Percentiles rank a stretch among this genome's conserved stretches.
phyloP scores from a whole-genome alignment of 2,888 invertebrate species.

The Drosophila robusta region DNA sequence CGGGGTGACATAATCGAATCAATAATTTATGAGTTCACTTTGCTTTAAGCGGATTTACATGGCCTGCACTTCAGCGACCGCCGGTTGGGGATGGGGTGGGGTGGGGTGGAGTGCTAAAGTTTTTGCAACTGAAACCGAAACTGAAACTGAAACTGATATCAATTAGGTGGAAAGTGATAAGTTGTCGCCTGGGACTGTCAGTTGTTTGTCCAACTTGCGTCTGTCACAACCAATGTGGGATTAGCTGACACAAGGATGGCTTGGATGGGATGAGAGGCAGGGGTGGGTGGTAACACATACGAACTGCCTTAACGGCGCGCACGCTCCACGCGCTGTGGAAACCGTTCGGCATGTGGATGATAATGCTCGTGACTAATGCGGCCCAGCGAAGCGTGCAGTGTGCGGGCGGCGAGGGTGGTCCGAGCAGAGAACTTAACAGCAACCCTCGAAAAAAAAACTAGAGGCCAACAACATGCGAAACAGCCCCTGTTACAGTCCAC shows the following conservation, averaged over 20 bases:
- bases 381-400: slow-evolving; percentile 51
- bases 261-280: background rate
- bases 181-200: slow-evolving; percentile 58
- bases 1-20: slow-evolving; percentile 79
- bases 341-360: slow-evolving; percentile 66
- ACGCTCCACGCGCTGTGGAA: slow-evolving; percentile 63
- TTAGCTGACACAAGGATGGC: background rate
- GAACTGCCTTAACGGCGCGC: slow-evolving; percentile 50
- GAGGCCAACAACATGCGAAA: background rate
- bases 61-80: slow-evolving; percentile 65
- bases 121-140: slow-evolving; percentile 48
- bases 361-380: slow-evolving; percentile 58
- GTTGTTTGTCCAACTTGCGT: slow-evolving; percentile 69
- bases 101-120: too few species aligned
- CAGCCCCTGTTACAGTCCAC: slow-evolving; percentile 24
- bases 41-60: slow-evolving; percentile 75
- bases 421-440: slow-evolving; percentile 40
- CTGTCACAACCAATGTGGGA: slow-evolving; percentile 25
- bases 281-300: background rate
- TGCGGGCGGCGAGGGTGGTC: slow-evolving; percentile 17
- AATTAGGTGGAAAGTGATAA: slow-evolving; percentile 78
- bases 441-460: slow-evolving; percentile 41
- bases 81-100: background rate
- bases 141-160: slow-evolving; percentile 73
- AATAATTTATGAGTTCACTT: slow-evolving; percentile 80